Base-by-base conservation (phyloP, 2,888 invertebrate genomes). In the Drosophila anomalata region DNA sequence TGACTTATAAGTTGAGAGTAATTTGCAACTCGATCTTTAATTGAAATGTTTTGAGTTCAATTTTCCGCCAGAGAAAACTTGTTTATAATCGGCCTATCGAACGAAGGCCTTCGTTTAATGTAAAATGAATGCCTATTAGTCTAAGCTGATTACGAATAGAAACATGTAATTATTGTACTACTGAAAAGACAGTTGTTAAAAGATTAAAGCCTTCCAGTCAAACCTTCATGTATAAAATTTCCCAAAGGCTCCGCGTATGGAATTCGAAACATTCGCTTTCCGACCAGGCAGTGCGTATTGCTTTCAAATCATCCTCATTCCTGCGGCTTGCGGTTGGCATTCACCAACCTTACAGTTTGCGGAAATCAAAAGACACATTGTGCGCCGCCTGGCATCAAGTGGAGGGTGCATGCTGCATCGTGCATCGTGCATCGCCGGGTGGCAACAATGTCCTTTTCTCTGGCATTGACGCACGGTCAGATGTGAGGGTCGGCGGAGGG, bases 321-420 rank as follows among this genome's bases (percentile, higher is more conserved):
- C 57, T 76, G 71, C 41, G 80, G 73, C 62, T 71, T 51, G 50
- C 26, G 70, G 70, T 33, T 69, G 72, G 42, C 69, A 69, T 76
- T 69, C 70, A 69, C 77, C 66, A 51, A 75, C 47, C 69, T 68
- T 71, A 67, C 73, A 72, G 79, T 68, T 58, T 77, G 48, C 80
- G 75, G 75, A 79, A 83, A 86, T 80, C 83, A 79, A 79, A 81
- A 55, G 87, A 77, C 87, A 82, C 61, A 87, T 78, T 85, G 85
- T 70, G 66, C 47, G 44, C 54, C 61, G 79, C 59, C 57, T 65
- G 67, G 65, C 67, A 61, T 39, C 62, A 67, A 87, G 82, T 82
- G 85, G 85, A 87, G 71, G 70, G 68, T 85, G 76, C 76, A 82
- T 68, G 55, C 68, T 69, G 59, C 41, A 87, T 76, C 68, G 74